Evolutionary conservation across 2,113 vertebrate genomes (phyloP).

Genomic region (Oxyruncus cristatus): DNA sequence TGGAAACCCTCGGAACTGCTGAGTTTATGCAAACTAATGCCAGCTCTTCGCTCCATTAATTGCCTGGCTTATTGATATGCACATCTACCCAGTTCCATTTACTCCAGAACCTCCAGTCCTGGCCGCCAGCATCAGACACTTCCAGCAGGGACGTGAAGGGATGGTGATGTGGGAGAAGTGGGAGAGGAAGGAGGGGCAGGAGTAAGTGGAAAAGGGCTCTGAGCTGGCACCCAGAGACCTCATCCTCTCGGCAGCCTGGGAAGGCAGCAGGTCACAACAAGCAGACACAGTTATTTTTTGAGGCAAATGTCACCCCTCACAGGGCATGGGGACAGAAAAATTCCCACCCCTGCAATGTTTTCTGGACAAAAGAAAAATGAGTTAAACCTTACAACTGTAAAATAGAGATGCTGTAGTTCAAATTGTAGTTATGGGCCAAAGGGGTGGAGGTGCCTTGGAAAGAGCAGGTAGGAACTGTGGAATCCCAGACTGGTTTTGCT

Average conservation of each 20-base stretch:
- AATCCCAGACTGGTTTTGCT: accelerated
- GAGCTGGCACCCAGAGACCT: not conserved
- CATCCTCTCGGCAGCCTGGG: not conserved
- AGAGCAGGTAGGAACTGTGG: accelerated
- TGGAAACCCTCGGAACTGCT: not conserved
- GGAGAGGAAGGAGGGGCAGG: not conserved
- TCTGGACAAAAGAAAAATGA: accelerated
- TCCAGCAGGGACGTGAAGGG: accelerated
- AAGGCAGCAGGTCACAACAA: not conserved
- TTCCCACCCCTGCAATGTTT: accelerated
- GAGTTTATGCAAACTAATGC: not conserved
- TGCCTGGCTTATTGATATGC: accelerated
- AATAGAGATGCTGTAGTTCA: not conserved
- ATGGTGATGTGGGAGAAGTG: accelerated
- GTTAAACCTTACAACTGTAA: not conserved
- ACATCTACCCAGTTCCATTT: accelerated
- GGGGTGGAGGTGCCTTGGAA: not conserved
- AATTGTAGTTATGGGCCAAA: not conserved
- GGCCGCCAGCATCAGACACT: not conserved
- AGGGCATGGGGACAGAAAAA: not conserved
- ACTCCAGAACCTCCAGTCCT: not conserved
- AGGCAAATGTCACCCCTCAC: too few relatives aligned
- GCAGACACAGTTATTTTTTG: accelerated
- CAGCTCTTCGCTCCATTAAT: accelerated
- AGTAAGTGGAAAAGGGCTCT: not conserved